Base-by-base conservation (phyloP, 2,888 invertebrate genomes). In the Auanema freiburgensis region DNA sequence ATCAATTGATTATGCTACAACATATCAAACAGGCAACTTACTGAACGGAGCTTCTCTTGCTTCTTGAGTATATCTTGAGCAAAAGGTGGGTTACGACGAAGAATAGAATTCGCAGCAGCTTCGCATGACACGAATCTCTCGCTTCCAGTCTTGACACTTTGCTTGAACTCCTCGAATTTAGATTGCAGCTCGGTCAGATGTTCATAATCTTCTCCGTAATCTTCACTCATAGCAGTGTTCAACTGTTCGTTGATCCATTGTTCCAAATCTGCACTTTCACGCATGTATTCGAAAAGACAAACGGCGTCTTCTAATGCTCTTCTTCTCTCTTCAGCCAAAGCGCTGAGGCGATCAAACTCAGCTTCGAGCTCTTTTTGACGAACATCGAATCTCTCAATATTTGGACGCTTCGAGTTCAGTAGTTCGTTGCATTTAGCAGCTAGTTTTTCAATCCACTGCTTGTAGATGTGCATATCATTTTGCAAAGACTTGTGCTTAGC, bases 141-240 rank as follows among this genome's bases (percentile, higher is more conserved):
- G 0, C 91, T 90, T 0, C 93, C 93, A 23, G 91, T 90, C 83
- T 93, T 92, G 5, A 95, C 91, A 53, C 91, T 89, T 83, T 91
- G 92, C 67, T 93, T 92, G 58, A 95, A 90, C 84, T 95, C 94
- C 74, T 93, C 92, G 84, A 94, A 95, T 84, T 93, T 93, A 42
- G 90, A 90, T 83, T 92, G 90, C 40, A 94, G 85, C 63, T 91
- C 87, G 90, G 61, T 69, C 44, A 82, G 65, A 64, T 83, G 83
- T 50, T 83, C 83, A 59, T 80, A 94, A 84, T 96, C 95, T 84
- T 92, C 92, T 0, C 95, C 95, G 80, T 92, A 94, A 84, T 95
- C 95, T 80, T 94, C 93, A 61, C 91, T 91, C 56, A 90, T 90
- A 1, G 94, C 93, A 0, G 90, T 90, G 57, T 91, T 90, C 81